Percentiles rank a stretch among this genome's conserved stretches.
These are phyloP conservation scores for Ladona fulva DNA, from an alignment of 1,140 invertebrate genomes.

Conservation along the genomic window DNA sequence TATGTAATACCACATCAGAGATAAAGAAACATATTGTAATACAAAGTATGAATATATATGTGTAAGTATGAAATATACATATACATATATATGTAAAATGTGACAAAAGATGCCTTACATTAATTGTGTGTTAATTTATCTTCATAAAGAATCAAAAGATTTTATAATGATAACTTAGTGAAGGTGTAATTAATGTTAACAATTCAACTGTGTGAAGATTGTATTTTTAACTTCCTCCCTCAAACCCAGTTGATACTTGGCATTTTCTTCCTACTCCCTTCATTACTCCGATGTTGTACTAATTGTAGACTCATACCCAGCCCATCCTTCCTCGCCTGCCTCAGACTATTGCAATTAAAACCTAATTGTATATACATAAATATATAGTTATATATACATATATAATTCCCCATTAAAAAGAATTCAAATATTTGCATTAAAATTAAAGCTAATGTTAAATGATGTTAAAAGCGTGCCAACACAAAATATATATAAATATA, in stretches of 20 bases:
- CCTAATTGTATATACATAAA: slow-evolving; percentile 10
- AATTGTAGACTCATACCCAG: neutral
- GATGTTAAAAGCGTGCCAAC: slow-evolving; percentile 7
- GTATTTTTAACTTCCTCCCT: slow-evolving; percentile 1
- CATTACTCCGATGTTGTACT: slow-evolving; percentile 9
- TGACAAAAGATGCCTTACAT: slow-evolving; percentile 9
- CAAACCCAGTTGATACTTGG: neutral
- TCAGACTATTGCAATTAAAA: slow-evolving; percentile 7
- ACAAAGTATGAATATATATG: neutral
- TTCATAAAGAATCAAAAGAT: slow-evolving; percentile 3
- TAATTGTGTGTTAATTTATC: slow-evolving; percentile 7
- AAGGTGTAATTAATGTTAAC: slow-evolving; percentile 3
- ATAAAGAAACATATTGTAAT: neutral
- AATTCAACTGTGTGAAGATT: slow-evolving; percentile 3
- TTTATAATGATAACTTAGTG: slow-evolving; percentile 3
- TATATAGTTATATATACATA: slow-evolving; percentile 9
- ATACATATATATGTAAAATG: neutral
- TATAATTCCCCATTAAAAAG: neutral
- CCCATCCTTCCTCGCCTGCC: slow-evolving; percentile 4
- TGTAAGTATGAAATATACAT: neutral
- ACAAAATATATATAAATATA: slow-evolving; percentile 9
- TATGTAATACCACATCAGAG: neutral
- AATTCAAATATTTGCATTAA: slow-evolving; percentile 8
- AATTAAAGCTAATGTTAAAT: slow-evolving; percentile 5
- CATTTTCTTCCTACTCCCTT: slow-evolving; percentile 5